Base-by-base conservation (phyloP, 2,797 vertebrate species). In the Carapus acus region DNA sequence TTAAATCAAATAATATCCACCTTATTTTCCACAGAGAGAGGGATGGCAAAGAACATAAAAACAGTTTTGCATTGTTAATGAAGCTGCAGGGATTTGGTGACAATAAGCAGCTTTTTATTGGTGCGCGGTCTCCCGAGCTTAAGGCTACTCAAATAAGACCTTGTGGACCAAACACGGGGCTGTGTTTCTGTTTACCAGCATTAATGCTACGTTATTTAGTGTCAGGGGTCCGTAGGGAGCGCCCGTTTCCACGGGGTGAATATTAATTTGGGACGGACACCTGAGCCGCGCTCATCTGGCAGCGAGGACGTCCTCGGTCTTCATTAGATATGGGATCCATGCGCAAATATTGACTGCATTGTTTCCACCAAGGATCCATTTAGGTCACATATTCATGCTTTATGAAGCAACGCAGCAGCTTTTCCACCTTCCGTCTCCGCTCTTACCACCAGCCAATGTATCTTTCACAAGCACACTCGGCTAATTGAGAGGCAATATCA, bases 221-320 rank as follows among this genome's bases (percentile, higher is more conserved):
- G 76, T 43, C 71, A 70, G 57, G 9, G 68, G 69, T 72, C 88
- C 77, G 40, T 49, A 56, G 83, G 83, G 86, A 82, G 55, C 74
- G 62, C 83, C 71, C 84, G 85, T 86, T 84, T 89, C 77, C 43
- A 38, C 24, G 48, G 86, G 84, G 83, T 90, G 85, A 86, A 86
- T 89, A 89, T 91, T 89, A 86, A 89, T 91, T 86, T 88, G 85
- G 83, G 83, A 83, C 81, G 69, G 77, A 88, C 89, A 91, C 88
- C 88, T 91, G 90, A 87, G 89, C 82, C 84, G 64, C 65, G 21
- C 46, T 6, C 5, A 50, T 62, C 50, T 57, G 50, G 39, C 17
- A 16, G 42, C 27, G 24, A 49, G 37, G 56, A 48, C 47, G 43
- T 59, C 54, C 54, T 74, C 54, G 45, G 60, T 73, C 50, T 64